Evolutionary conservation across 2,888 invertebrate genomes (phyloP), one percentile per base, ranked within the genome.

Genomic region (Cephus pygmeus): DNA sequence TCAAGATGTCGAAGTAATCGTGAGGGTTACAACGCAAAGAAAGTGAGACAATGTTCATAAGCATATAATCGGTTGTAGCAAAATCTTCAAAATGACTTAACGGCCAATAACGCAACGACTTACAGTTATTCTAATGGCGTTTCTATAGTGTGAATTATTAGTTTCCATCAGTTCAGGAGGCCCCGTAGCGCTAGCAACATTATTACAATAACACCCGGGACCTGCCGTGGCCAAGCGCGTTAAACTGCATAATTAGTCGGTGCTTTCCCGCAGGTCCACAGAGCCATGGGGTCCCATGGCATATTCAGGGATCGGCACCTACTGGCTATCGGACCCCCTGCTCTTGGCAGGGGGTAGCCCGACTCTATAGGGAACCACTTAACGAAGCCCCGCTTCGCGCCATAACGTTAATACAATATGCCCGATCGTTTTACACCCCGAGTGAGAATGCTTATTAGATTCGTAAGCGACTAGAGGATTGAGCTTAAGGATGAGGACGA

Each of bases 281-380:
- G 71, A 31, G 71, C 71, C 33, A 71, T 71, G 71, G 81, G 36
- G 73, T 79, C 81, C 81, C 75, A 77, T 78, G 80, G 80, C 77
- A 80, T 74, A 81, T 79, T 83, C 75, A 69, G 77, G 71, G 77
- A 79, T 79, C 77, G 76, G 78, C 78, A 35, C 56, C 56, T 71
- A 71, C 31, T 33, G 71, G 71, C 71, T 12, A 82, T 83, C 85
- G 83, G 83, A 56, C 56, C 56, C 56, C 82, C 84, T 82, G 83
- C 79, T 85, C 86, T 82, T 90, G 88, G 89, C 89, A 88, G 89
- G 89, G 89, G 88, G 86, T 85, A 83, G 79, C 86, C 85, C 86
- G 85, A 81, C 88, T 81, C 88, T 84, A 88, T 88, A 88, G 91
- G 90, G 89, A 85, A 88, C 88, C 90, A 89, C 90, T 90, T 90